Evolutionary conservation across 2,888 invertebrate genomes (phyloP).

Genomic region (Odontothrips loti): DNA sequence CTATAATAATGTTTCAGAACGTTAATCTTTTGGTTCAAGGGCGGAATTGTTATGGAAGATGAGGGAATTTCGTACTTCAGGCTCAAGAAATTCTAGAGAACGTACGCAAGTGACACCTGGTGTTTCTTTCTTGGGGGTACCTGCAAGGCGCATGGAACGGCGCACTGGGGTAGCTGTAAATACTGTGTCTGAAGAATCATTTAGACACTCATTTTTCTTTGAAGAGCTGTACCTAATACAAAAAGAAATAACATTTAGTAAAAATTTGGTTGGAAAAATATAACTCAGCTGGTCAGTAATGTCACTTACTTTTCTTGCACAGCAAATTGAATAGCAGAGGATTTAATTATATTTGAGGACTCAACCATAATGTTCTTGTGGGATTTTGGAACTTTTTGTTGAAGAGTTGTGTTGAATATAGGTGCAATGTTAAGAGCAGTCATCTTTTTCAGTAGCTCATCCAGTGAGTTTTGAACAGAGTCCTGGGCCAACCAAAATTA

Average conservation of each 20-base stretch:
- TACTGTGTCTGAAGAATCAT: conserved; percentile 41
- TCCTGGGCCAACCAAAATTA: conserved; percentile 46
- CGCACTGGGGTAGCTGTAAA: conserved; percentile 53
- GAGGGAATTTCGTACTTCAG: conserved; percentile 36
- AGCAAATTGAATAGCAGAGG: conserved; percentile 56
- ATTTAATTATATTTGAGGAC: conserved; percentile 56
- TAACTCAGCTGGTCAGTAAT: neutral
- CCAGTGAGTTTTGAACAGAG: conserved; percentile 53
- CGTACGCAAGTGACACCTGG: conserved; percentile 41
- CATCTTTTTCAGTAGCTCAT: conserved; percentile 55
- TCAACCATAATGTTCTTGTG: conserved; percentile 44
- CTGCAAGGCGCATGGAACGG: conserved; percentile 48
- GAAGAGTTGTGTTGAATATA: conserved; percentile 39
- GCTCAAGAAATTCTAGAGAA: conserved; percentile 40
- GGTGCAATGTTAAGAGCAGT: conserved; percentile 55
- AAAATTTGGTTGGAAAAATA: neutral
- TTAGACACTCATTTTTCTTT: conserved; percentile 45
- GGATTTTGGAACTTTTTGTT: conserved; percentile 35
- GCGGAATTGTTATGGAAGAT: conserved; percentile 40
- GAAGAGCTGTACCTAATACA: neutral
- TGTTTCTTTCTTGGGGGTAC: conserved; percentile 40
- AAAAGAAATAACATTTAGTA: neutral
- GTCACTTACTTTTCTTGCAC: conserved; percentile 47
- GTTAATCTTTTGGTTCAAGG: conserved; percentile 30
- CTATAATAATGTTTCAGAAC: too few relatives aligned